Base-by-base conservation (phyloP, 1,140 invertebrate genomes). In the Pogonomyrmex barbatus region DNA sequence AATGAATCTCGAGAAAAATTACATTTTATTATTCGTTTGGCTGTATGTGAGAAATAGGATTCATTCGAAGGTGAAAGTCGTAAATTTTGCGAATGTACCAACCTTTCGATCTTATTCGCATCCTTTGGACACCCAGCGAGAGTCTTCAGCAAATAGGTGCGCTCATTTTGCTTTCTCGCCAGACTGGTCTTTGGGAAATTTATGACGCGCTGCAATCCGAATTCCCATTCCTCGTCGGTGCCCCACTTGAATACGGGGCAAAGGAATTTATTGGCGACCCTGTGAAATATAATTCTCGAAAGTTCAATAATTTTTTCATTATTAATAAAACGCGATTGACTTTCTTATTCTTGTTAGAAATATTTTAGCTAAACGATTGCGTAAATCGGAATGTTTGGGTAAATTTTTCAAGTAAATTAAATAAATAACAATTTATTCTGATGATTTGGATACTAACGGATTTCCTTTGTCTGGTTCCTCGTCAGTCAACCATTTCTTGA, bases 211-310 rank as follows among this genome's bases (percentile, higher is more conserved):
- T 97, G 95, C 0, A 98, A 94, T 78, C 97, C 97, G 91, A 97
- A 97, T 87, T 97, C 96, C 97, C 97, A 98, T 93, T 98, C 97
- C 47, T 97, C 96, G 82, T 95, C 94, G 0, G 96, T 96, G 0
- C 97, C 97, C 96, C 97, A 97, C 93, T 97, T 96, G 90, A 97
- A 97, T 2, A 98, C 97, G 5, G 97, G 97, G 79, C 97, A 97
- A 58, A 97, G 96, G 90, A 96, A 97, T 91, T 97, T 96, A 91
- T 97, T 97, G 10, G 96, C 95, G 54, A 97, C 96, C 4, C 97
- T 98, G 88, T 39, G 95, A 93, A 76, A 1, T 10, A 65, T 56
- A 42, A 54, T 62, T 58, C 17, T 84, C 17, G 1, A 1, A 1
- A 68, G 0, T 68, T 68, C 24, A 45, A 58, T 58, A 12, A 39